Evolutionary conservation across 2,888 invertebrate species (phyloP), one percentile per base, ranked within the genome.

Genomic region (Euclidia mi): DNA sequence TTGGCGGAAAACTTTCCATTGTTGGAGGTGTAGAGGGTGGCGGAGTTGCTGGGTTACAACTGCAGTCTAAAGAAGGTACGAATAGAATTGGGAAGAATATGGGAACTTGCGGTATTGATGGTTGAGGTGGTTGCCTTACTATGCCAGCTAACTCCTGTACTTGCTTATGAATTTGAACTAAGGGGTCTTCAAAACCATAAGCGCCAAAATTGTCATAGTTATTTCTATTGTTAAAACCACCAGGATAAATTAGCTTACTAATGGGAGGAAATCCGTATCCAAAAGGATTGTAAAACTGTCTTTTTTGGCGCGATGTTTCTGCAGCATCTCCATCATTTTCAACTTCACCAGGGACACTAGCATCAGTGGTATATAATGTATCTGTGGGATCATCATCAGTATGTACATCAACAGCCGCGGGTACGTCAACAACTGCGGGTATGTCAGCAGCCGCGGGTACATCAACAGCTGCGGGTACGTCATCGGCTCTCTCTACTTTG

Each of bases 41-140:
- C 10, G 53, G 37, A 9, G 37, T 42, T 11, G 65, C 53, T 3
- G 20, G 35, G 43, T 71, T 71, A 56, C 90, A 90, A 14, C 71
- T 67, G 46, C 90, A 90, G 1, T 78, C 77, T 3, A 57, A 57
- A 41, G 79, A 68, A 18, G 88, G 89, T 29, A 90, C 51, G 44
- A 79, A 87, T 15, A 89, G 55, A 1, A 90, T 79, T 1, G 90
- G 90, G 14, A 81, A 77, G 34, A 78, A 86, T 20, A 87, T 65
- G 17, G 89, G 89, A 28, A 85, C 69, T 0, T 81, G 79, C 0
- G 81, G 76, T 1, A 77, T 66, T 0, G 76, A 73, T 1, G 77
- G 76, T 7, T 65, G 69, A 9, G 55, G 50, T 2, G 81, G 82
- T 40, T 82, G 83, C 38, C 83, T 79, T 2, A 78, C 78, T 4